Evolutionary conservation across 2,113 vertebrate species (phyloP).

Genomic region (Bufo bufo): DNA sequence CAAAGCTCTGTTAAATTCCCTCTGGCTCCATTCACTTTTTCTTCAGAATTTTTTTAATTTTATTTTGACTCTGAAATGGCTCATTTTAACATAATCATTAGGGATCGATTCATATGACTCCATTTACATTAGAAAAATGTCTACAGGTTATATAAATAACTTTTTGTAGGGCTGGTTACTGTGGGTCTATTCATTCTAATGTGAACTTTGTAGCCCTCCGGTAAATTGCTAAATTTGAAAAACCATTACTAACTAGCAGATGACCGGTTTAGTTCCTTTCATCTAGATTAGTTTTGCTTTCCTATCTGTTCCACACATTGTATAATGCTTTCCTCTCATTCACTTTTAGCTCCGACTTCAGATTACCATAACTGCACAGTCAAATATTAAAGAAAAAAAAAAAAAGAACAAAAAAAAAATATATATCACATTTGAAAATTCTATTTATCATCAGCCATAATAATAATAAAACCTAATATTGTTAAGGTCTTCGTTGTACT

Average conservation of each 20-base stretch:
- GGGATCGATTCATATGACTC: slow-evolving; percentile 44
- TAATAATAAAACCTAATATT: too few relatives aligned
- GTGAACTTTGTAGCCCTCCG: slow-evolving; percentile 14
- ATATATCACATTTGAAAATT: too few relatives aligned
- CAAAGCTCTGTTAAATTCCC: slow-evolving; percentile 13
- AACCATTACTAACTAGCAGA: not conserved
- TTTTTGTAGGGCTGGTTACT: slow-evolving; percentile 1
- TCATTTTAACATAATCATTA: slow-evolving; percentile 38
- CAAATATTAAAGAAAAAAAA: not conserved
- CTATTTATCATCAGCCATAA: too few relatives aligned
- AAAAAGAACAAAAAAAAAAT: too few relatives aligned
- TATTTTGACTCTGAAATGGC: not conserved
- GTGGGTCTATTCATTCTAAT: slow-evolving; percentile 3
- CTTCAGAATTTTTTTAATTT: too few relatives aligned
- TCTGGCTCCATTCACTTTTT: slow-evolving; percentile 51
- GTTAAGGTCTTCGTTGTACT: too few relatives aligned
- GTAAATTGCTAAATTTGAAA: not conserved
- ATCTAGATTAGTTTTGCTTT: not conserved
- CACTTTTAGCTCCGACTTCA: not conserved
- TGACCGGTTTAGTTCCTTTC: slow-evolving; percentile 1
- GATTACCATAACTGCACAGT: not conserved
- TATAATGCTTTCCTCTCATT: not conserved
- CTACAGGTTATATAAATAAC: slow-evolving; percentile 10
- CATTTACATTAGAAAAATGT: slow-evolving; percentile 22
- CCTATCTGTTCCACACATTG: not conserved